phyloP scores from a whole-genome alignment of 2,888 invertebrate species.

The Drosophila mettleri region DNA sequence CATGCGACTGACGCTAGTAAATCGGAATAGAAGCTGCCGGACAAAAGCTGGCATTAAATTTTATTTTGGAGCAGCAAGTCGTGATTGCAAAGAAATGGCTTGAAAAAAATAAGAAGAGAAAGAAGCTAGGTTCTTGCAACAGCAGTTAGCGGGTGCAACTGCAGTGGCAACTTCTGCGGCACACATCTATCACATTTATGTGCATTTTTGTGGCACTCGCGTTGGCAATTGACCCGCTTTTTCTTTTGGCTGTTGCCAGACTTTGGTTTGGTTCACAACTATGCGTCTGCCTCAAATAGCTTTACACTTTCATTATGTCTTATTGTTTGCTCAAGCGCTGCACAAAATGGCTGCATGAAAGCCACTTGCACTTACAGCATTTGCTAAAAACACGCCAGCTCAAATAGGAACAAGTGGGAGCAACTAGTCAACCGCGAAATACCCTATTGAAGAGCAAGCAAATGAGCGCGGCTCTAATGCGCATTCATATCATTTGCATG shows the following conservation, averaged over 20 bases:
- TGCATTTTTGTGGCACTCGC: conserved; percentile 79
- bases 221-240: conserved; percentile 72
- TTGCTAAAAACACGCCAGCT: conserved; percentile 57
- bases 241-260: conserved; percentile 32
- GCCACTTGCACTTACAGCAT: conserved; percentile 68
- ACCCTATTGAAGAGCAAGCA: conserved; percentile 10
- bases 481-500: background rate
- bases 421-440: background rate
- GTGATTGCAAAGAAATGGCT: conserved; percentile 50
- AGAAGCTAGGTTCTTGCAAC: conserved; percentile 9
- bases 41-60: conserved; percentile 60
- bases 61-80: conserved; percentile 49
- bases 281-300: conserved; percentile 58
- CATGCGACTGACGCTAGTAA: conserved; percentile 61
- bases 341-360: conserved; percentile 71
- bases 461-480: background rate
- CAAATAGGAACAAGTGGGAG: conserved; percentile 38
- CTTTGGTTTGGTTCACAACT: conserved; percentile 36
- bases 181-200: conserved; percentile 77
- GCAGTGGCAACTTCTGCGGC: conserved; percentile 32
- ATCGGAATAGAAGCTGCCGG: conserved; percentile 31
- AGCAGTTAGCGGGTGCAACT: conserved; percentile 27
- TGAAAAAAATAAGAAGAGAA: conserved; percentile 1
- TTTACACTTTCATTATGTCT: conserved; percentile 79
- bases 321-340: conserved; percentile 71